These are phyloP conservation scores for Manacus vitellinus DNA, from an alignment of 2,113 vertebrate genomes.

Conservation along the genomic window DNA sequence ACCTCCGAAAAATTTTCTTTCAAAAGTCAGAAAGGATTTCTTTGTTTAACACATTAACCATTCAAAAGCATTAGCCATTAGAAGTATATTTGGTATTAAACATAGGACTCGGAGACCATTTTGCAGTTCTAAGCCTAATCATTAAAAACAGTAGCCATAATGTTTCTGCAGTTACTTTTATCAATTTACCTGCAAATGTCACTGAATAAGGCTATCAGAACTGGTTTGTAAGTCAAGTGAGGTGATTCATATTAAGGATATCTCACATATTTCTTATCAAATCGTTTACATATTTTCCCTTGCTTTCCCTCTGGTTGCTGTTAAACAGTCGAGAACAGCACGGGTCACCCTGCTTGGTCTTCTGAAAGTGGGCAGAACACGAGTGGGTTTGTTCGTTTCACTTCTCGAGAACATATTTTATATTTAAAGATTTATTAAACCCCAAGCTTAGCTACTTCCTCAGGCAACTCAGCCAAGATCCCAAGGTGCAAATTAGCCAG, in stretches of 20 bases:
- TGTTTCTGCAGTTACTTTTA: background rate
- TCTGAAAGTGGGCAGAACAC: background rate
- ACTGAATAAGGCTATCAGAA: background rate
- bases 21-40: background rate
- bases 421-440: background rate
- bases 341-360: background rate
- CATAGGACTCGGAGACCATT: background rate
- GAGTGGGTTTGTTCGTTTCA: background rate
- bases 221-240: background rate
- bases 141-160: background rate
- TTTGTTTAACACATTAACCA: background rate
- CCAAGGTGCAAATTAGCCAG: background rate
- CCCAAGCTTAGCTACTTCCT: background rate
- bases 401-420: background rate
- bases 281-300: accelerated
- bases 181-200: background rate
- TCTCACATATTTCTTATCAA: background rate
- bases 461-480: background rate
- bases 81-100: background rate
- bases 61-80: background rate
- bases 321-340: background rate
- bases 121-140: background rate
- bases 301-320: background rate
- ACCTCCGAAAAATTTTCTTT: background rate
- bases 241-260: background rate